These are phyloP conservation scores for Mesorhabditis belari DNA, from an alignment of 2,888 invertebrate species.

Conservation along the genomic window DNA sequence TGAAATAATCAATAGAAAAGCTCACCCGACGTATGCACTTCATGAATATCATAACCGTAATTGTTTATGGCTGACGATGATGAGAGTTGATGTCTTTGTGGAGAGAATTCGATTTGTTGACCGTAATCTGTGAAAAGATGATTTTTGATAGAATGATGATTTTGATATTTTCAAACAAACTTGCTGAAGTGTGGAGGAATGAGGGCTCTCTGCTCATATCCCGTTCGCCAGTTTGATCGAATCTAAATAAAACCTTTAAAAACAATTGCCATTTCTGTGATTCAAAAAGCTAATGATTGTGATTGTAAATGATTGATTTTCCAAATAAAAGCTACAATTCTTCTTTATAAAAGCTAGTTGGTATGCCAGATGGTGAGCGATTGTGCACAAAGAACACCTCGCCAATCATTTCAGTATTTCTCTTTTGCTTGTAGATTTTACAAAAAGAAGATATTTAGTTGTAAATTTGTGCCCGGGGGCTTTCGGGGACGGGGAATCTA, in stretches of 20 bases:
- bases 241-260: slow-evolving; percentile 8
- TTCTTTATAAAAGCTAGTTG: too few relatives aligned
- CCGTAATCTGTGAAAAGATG: slow-evolving; percentile 22
- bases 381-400: too few relatives aligned
- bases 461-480: too few relatives aligned
- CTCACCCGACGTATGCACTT: slow-evolving; percentile 47
- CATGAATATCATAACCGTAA: slow-evolving; percentile 49
- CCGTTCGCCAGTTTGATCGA: slow-evolving; percentile 38
- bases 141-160: not conserved
- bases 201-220: slow-evolving; percentile 47
- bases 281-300: too few relatives aligned
- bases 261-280: too few relatives aligned
- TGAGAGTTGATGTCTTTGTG: slow-evolving; percentile 14
- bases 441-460: too few relatives aligned
- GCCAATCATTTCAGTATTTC: too few relatives aligned
- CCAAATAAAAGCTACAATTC: too few relatives aligned
- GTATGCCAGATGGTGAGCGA: too few relatives aligned
- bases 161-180: slow-evolving; percentile 7
- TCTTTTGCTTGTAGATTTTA: too few relatives aligned
- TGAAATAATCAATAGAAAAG: not conserved
- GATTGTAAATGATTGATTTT: too few relatives aligned
- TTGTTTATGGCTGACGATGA: slow-evolving; percentile 32
- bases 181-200: slow-evolving; percentile 36
- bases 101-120: slow-evolving; percentile 27
- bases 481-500: too few relatives aligned